phyloP scores from a whole-genome alignment of 2,113 vertebrate genomes.

The Perca flavescens region DNA sequence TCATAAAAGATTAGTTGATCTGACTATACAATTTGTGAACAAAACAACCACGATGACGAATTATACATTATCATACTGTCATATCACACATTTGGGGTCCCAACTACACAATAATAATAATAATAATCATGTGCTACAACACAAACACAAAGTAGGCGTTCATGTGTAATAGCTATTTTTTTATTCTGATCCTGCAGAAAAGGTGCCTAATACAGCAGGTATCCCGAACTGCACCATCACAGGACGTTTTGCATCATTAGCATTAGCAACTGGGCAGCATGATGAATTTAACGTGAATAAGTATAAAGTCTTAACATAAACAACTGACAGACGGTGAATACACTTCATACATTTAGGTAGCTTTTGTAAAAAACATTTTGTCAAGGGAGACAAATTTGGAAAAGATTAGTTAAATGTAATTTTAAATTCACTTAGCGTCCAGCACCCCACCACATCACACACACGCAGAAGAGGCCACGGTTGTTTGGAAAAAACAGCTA shows the following conservation, averaged over 20 bases:
- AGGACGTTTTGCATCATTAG: slow-evolving; percentile 45
- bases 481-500: slow-evolving; percentile 55
- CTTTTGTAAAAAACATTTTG: background rate
- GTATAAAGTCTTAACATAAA: background rate
- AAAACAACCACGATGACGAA: background rate
- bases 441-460: slow-evolving; percentile 12
- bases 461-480: slow-evolving; percentile 35
- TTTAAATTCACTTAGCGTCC: background rate
- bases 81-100: background rate
- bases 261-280: slow-evolving; percentile 58
- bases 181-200: background rate
- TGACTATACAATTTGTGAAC: background rate
- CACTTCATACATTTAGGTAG: background rate
- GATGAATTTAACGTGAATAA: background rate
- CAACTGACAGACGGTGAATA: background rate
- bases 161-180: background rate
- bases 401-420: background rate
- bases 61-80: background rate
- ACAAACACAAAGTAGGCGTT: background rate
- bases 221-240: slow-evolving; percentile 27
- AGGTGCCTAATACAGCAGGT: background rate
- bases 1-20: background rate
- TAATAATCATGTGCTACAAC: background rate
- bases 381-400: background rate
- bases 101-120: background rate